These are phyloP conservation scores for Nasalis larvatus DNA, from an alignment of 2,113 vertebrate species.

Conservation along the genomic window DNA sequence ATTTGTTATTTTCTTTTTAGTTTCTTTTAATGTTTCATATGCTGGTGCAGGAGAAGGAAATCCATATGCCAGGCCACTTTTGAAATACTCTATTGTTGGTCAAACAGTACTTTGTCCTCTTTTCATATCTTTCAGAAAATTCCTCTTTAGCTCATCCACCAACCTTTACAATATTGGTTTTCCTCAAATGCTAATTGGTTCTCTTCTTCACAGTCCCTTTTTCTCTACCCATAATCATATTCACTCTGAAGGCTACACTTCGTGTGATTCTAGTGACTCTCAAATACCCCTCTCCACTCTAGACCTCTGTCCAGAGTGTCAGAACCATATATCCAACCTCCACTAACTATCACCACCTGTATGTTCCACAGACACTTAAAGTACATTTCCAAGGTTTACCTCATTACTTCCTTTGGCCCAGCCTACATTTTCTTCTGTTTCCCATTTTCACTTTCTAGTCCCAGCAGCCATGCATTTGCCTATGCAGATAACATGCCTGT, in stretches of 20 bases:
- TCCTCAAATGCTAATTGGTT: neutral
- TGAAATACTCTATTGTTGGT: constrained; percentile 19
- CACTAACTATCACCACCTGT: neutral
- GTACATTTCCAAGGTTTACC: neutral
- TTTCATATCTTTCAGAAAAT: constrained; percentile 43
- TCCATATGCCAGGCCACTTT: neutral
- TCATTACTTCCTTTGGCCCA: neutral
- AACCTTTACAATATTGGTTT: neutral
- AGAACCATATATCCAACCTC: neutral
- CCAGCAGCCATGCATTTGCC: neutral
- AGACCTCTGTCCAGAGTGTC: neutral
- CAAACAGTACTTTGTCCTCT: constrained; percentile 20
- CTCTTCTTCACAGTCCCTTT: neutral
- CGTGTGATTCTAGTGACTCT: constrained; percentile 30
- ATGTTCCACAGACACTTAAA: neutral
- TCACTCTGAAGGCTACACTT: neutral
- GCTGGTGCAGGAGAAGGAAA: neutral
- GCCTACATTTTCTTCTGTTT: neutral
- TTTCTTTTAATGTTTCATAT: constrained; percentile 35
- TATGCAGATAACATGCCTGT: neutral
- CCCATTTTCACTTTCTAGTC: neutral
- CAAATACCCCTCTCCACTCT: neutral
- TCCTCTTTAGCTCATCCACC: neutral
- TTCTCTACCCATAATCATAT: neutral
- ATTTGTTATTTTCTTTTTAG: neutral